A percentile compares a stretch with the other conserved stretches of the same genome.
Conservation (phyloP, 2,113 vertebrate species). For the Colistium nudipinnis region DNA sequence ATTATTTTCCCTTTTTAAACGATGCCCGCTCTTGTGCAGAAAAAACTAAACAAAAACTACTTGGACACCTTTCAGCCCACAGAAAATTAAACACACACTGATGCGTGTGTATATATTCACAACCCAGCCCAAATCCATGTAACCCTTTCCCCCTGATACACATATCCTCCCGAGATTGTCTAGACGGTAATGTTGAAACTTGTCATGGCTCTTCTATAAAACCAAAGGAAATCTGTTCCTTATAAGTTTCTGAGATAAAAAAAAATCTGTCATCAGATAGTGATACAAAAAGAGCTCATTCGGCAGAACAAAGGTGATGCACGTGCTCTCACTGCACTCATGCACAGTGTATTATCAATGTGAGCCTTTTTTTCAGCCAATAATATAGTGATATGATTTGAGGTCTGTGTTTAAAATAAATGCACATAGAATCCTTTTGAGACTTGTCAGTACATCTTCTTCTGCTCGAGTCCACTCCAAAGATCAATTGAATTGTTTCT, state of each 20-base stretch:
- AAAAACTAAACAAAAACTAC: no score
- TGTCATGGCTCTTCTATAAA: neutral
- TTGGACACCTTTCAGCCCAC: neutral
- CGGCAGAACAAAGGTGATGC: slow-evolving; percentile 46
- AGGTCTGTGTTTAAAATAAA: slow-evolving; percentile 1
- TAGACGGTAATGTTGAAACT: slow-evolving; percentile 21
- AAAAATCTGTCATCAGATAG: slow-evolving; percentile 36
- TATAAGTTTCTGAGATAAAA: slow-evolving; percentile 6
- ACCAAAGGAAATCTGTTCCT: slow-evolving; percentile 16
- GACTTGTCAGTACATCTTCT: no score
- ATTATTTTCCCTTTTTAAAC: neutral
- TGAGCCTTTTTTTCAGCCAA: slow-evolving; percentile 15
- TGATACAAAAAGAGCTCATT: slow-evolving; percentile 41
- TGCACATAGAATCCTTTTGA: neutral
- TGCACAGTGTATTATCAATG: slow-evolving; percentile 24
- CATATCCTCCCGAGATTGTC: no score
- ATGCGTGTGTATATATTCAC: neutral
- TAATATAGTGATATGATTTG: slow-evolving; percentile 20
- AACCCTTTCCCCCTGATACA: slow-evolving; percentile 19
- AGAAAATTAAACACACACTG: neutral
- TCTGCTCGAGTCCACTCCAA: no score
- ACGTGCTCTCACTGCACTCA: slow-evolving; percentile 4
- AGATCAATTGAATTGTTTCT: no score
- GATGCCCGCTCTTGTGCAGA: neutral
- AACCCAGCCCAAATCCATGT: slow-evolving; percentile 23